phyloP scores from a whole-genome alignment of 2,113 vertebrate species.

The Spizaetus ornatus region DNA sequence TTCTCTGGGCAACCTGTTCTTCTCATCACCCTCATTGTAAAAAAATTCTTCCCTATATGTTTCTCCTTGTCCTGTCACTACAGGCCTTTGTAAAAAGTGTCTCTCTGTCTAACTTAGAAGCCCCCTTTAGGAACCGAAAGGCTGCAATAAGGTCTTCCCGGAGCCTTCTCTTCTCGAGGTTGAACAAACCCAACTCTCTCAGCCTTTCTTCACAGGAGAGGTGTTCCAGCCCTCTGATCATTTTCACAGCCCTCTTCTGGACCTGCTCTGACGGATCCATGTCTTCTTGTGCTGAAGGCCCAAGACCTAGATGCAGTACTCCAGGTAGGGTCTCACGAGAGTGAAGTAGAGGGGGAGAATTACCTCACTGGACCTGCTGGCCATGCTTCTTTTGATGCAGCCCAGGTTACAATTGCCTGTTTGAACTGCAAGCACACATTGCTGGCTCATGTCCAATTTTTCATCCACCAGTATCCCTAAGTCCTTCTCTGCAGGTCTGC shows the following conservation, averaged over 20 bases:
- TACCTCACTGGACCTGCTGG: background rate
- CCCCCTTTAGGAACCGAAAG: background rate
- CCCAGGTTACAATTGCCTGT: background rate
- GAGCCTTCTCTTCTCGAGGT: background rate
- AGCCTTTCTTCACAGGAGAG: background rate
- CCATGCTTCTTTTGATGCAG: background rate
- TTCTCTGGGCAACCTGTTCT: background rate
- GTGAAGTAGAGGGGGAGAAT: background rate
- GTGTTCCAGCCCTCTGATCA: background rate
- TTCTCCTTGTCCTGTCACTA: background rate
- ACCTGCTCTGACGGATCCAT: background rate
- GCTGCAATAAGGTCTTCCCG: background rate
- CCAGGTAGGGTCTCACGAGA: rapidly evolving
- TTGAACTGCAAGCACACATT: background rate
- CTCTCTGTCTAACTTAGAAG: background rate
- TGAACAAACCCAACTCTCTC: background rate
- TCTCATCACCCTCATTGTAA: background rate
- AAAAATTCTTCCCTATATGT: background rate
- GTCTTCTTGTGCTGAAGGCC: background rate
- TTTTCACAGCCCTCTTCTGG: background rate
- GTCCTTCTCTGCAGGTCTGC: background rate
- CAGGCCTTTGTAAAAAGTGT: background rate
- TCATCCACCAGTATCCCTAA: background rate
- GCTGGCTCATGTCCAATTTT: background rate
- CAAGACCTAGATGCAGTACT: background rate